These are phyloP conservation scores for Eristalinus sepulchralis DNA, from an alignment of 2,888 invertebrate genomes.

Conservation along the genomic window DNA sequence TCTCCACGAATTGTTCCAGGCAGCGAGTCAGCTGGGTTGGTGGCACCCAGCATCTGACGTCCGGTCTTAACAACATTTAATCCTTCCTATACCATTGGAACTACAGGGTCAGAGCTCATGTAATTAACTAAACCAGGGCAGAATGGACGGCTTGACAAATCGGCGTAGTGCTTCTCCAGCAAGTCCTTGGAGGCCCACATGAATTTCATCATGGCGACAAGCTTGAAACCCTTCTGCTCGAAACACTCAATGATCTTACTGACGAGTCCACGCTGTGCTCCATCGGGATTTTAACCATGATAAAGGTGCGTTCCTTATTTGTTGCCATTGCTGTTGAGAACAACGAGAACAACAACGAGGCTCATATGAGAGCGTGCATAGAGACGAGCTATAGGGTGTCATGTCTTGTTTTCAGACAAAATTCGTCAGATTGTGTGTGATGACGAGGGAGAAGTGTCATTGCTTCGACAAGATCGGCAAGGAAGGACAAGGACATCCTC, in stretches of 20 bases:
- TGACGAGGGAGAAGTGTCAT: too few relatives aligned
- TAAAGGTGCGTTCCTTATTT: constrained; percentile 95
- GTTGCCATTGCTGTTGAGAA: constrained; percentile 86
- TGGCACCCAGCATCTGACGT: constrained; percentile 97
- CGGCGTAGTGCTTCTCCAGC: constrained; percentile 96
- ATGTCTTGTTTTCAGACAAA: too few relatives aligned
- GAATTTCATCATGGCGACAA: constrained; percentile 97
- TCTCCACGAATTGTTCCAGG: constrained; percentile 99
- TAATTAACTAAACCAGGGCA: constrained; percentile 96
- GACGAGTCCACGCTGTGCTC: constrained; percentile 97
- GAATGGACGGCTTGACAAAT: constrained; percentile 94
- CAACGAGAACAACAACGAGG: constrained; percentile 84
- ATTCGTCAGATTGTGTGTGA: too few relatives aligned
- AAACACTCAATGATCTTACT: constrained; percentile 98
- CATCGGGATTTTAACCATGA: constrained; percentile 99
- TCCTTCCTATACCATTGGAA: constrained; percentile 99
- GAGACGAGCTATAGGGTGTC: too few relatives aligned
- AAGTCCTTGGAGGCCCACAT: constrained; percentile 92
- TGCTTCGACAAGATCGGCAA: too few relatives aligned
- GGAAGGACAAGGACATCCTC: too few relatives aligned
- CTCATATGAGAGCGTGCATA: too few relatives aligned
- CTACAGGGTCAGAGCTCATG: constrained; percentile 97
- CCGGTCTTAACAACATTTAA: constrained; percentile 96
- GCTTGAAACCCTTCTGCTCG: constrained; percentile 97
- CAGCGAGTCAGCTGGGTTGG: constrained; percentile 96